phyloP scores from a whole-genome alignment of 2,888 invertebrate species.

The Clostera curtula region DNA sequence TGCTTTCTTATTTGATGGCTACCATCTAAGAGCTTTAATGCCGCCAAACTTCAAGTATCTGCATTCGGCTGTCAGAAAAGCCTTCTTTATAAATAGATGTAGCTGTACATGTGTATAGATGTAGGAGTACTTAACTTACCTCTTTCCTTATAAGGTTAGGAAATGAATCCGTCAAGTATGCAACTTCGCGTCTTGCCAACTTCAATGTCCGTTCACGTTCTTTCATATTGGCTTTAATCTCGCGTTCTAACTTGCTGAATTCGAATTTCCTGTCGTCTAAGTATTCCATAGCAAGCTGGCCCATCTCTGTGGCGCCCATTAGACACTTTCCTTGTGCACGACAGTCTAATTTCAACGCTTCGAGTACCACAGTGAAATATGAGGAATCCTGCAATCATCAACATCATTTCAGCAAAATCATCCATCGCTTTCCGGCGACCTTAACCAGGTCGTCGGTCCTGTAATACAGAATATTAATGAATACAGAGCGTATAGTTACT shows the following conservation, averaged over 20 bases:
- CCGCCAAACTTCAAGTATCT: no score
- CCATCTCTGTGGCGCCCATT: constrained; percentile 78
- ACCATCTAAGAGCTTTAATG: no score
- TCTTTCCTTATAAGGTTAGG: constrained; percentile 63
- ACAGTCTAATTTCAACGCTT: constrained; percentile 74
- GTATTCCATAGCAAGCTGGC: constrained; percentile 80
- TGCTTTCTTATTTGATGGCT: no score
- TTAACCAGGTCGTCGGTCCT: no score
- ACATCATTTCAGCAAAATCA: no score
- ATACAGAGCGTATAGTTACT: no score
- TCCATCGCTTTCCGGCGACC: no score
- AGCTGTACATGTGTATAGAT: no score
- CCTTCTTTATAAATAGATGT: no score
- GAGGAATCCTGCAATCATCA: constrained; percentile 77
- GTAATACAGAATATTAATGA: no score
- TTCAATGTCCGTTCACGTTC: constrained; percentile 74
- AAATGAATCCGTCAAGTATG: constrained; percentile 58
- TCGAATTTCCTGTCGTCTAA: constrained; percentile 77
- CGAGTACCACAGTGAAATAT: constrained; percentile 77
- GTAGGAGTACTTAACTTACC: constrained; percentile 29
- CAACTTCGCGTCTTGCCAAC: constrained; percentile 59
- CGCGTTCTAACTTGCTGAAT: constrained; percentile 73
- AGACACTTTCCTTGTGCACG: constrained; percentile 77
- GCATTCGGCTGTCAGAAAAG: no score
- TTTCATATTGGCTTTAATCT: constrained; percentile 78